phyloP scores from a whole-genome alignment of 2,888 invertebrate species.

The Apodemia zela region DNA sequence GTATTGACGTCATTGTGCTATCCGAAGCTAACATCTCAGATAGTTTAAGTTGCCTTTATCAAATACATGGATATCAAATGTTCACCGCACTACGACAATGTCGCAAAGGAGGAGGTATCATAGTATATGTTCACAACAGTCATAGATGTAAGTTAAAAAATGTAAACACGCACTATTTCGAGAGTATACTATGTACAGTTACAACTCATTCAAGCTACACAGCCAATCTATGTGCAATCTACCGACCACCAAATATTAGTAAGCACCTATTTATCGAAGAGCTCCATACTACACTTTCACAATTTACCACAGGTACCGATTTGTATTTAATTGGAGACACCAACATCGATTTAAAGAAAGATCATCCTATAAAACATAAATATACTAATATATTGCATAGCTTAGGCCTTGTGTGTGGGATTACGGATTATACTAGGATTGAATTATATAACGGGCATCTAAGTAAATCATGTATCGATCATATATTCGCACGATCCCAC shows the following conservation, averaged over 20 bases:
- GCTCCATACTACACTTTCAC: slow-evolving; percentile 1
- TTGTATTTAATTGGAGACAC: slow-evolving; percentile 13
- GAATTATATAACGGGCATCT: slow-evolving; percentile 19
- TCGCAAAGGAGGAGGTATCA: slow-evolving; percentile 11
- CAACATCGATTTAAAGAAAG: slow-evolving; percentile 7
- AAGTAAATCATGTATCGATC: slow-evolving; percentile 26
- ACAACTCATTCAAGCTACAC: slow-evolving; percentile 6
- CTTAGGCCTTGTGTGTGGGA: slow-evolving; percentile 14
- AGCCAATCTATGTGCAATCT: slow-evolving; percentile 16
- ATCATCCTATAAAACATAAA: slow-evolving; percentile 19
- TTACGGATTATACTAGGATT: slow-evolving; percentile 16
- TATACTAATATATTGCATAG: slow-evolving; percentile 12
- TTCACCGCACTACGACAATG: background rate
- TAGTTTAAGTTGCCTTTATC: background rate
- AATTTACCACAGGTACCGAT: background rate
- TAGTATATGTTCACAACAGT: background rate
- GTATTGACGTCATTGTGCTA: slow-evolving; percentile 15
- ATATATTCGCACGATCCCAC: slow-evolving; percentile 23
- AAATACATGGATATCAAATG: background rate
- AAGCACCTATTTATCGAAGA: slow-evolving; percentile 10
- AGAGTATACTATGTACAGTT: background rate
- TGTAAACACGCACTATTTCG: background rate
- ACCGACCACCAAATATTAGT: background rate
- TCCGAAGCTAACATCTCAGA: background rate
- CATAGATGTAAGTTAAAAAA: background rate